Conservation (phyloP, 2,888 invertebrate species). For the Chymomyza procnemis region DNA sequence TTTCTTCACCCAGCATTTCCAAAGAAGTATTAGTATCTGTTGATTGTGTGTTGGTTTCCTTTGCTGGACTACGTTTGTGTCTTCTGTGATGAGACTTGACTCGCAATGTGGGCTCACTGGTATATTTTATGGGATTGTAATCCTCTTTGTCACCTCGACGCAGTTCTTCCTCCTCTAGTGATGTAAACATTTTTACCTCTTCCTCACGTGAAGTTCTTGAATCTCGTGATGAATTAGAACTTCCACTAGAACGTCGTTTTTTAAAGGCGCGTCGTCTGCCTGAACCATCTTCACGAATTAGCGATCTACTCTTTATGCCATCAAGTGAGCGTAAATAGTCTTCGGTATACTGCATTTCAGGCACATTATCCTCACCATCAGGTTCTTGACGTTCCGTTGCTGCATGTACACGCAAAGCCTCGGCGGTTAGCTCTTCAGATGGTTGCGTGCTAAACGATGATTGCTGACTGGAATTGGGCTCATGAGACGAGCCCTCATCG, state of each 20-base stretch:
- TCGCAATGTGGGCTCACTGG: slow-evolving; percentile 73
- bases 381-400: slow-evolving; percentile 81
- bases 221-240: slow-evolving; percentile 81
- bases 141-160: slow-evolving; percentile 74
- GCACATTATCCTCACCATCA: slow-evolving; percentile 73
- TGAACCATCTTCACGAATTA: slow-evolving; percentile 83
- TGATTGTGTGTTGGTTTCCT: slow-evolving; percentile 54
- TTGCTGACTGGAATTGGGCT: slow-evolving; percentile 68
- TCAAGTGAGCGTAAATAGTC: slow-evolving; percentile 82
- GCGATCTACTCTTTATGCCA: slow-evolving; percentile 82
- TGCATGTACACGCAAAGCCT: slow-evolving; percentile 62
- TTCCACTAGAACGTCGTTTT: slow-evolving; percentile 81
- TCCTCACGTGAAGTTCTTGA: slow-evolving; percentile 83
- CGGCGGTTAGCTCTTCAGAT: slow-evolving; percentile 61
- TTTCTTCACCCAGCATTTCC: slow-evolving; percentile 75
- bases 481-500: slow-evolving; percentile 75
- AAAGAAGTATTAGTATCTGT: slow-evolving; percentile 52
- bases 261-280: slow-evolving; percentile 82
- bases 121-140: slow-evolving; percentile 75
- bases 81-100: slow-evolving; percentile 72
- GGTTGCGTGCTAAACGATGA: slow-evolving; percentile 74
- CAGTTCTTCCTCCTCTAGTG: slow-evolving; percentile 83
- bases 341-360: slow-evolving; percentile 75
- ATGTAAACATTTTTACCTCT: slow-evolving; percentile 83
- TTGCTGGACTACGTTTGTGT: slow-evolving; percentile 76